phyloP scores from a whole-genome alignment of 1,140 invertebrate species.

The Lepidostoma basale region DNA sequence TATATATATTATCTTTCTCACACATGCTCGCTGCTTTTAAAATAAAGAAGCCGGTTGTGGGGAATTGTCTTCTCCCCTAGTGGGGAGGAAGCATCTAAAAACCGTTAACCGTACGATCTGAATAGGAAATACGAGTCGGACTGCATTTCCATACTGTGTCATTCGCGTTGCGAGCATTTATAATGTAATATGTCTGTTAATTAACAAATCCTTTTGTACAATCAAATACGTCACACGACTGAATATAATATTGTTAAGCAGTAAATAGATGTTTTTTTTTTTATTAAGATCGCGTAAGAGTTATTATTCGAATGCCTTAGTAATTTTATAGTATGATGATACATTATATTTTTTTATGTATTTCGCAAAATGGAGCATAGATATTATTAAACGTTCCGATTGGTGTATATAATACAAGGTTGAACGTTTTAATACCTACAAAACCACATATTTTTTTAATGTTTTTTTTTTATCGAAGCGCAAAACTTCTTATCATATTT shows the following conservation, averaged over 20 bases:
- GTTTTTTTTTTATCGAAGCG: no score
- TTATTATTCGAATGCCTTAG: constrained; percentile 29
- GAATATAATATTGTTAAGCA: constrained; percentile 29
- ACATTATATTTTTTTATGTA: not conserved
- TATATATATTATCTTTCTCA: constrained; percentile 7
- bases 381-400: no score
- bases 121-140: not conserved
- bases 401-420: no score
- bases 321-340: constrained; percentile 3
- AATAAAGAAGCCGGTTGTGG: constrained; percentile 13
- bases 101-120: constrained; percentile 1
- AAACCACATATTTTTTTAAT: no score
- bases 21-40: not conserved
- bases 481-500: no score
- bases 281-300: constrained; percentile 33
- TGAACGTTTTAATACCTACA: no score
- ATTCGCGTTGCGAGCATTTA: not conserved
- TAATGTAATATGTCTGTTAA: constrained; percentile 1
- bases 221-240: constrained; percentile 33
- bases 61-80: not conserved
- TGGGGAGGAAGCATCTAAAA: not conserved
- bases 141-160: not conserved
- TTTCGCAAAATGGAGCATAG: no score
- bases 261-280: constrained; percentile 19
- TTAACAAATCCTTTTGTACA: not conserved